Conservation (phyloP, 2,888 invertebrate species). For the Eupithecia abbreviata region DNA sequence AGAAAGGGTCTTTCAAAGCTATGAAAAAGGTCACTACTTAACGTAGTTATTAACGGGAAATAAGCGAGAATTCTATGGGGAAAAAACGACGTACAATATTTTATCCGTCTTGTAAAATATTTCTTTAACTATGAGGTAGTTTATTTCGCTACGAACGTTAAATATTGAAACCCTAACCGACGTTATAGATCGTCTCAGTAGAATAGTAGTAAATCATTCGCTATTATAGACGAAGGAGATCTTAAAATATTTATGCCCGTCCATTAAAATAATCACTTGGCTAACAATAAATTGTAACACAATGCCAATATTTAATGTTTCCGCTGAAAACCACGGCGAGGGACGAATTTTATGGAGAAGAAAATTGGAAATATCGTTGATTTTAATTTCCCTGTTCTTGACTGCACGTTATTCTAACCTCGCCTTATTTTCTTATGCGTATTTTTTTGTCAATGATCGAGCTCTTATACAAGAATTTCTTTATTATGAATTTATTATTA, state of each 20-base stretch:
- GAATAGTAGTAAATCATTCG: neutral
- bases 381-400: neutral
- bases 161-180: neutral
- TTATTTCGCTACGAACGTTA: neutral
- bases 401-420: neutral
- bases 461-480: no score
- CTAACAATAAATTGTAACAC: slow-evolving; percentile 17
- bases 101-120: no score
- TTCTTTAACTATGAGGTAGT: no score
- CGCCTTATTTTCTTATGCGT: neutral
- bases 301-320: slow-evolving; percentile 15
- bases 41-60: no score
- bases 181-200: neutral
- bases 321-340: slow-evolving; percentile 1
- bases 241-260: slow-evolving; percentile 4
- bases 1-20: no score
- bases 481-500: no score
- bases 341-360: slow-evolving; percentile 16
- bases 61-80: no score
- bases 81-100: no score
- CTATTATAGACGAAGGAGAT: neutral
- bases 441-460: neutral
- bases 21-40: no score
- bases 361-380: slow-evolving; percentile 12
- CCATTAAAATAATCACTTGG: slow-evolving; percentile 15